These are phyloP conservation scores for Beris chalybata DNA, from an alignment of 2,888 invertebrate species.

Conservation along the genomic window DNA sequence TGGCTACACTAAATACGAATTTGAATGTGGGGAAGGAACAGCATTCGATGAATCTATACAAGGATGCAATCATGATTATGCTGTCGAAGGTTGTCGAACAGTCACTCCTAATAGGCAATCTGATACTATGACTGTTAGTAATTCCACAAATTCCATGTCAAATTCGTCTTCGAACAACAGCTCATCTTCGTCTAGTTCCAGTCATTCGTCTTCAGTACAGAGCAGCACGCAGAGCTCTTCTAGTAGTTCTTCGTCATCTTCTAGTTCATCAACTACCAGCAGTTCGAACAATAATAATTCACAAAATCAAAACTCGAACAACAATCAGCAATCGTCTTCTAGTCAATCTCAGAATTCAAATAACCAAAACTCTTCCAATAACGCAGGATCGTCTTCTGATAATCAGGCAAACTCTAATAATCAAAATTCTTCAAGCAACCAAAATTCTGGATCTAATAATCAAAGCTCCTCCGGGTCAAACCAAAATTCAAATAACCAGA, in stretches of 20 bases:
- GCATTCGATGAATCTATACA: slow-evolving; percentile 72
- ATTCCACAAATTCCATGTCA: slow-evolving; percentile 14
- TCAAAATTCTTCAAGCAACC: slow-evolving; percentile 34
- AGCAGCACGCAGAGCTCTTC: not conserved
- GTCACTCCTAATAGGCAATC: slow-evolving; percentile 18
- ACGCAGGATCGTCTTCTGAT: slow-evolving; percentile 25
- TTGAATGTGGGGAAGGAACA: slow-evolving; percentile 73
- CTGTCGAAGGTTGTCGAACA: slow-evolving; percentile 58
- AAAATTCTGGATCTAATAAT: slow-evolving; percentile 39
- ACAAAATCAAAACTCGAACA: slow-evolving; percentile 11
- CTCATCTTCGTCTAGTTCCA: not conserved
- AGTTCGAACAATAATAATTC: slow-evolving; percentile 27
- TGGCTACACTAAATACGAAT: slow-evolving; percentile 68
- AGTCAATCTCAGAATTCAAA: slow-evolving; percentile 39
- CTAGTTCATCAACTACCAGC: not conserved
- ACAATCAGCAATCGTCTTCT: slow-evolving; percentile 1
- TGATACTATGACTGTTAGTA: not conserved
- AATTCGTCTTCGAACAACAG: slow-evolving; percentile 13
- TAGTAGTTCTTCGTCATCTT: slow-evolving; percentile 2
- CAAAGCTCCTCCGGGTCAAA: not conserved
- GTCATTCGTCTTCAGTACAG: not conserved
- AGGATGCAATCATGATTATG: slow-evolving; percentile 73
- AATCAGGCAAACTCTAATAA: slow-evolving; percentile 41
- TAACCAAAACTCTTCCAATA: slow-evolving; percentile 45
- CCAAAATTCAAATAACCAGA: slow-evolving; percentile 43